Base-by-base conservation (phyloP, 2,797 vertebrate genomes). In the Heterohyrax brucei region DNA sequence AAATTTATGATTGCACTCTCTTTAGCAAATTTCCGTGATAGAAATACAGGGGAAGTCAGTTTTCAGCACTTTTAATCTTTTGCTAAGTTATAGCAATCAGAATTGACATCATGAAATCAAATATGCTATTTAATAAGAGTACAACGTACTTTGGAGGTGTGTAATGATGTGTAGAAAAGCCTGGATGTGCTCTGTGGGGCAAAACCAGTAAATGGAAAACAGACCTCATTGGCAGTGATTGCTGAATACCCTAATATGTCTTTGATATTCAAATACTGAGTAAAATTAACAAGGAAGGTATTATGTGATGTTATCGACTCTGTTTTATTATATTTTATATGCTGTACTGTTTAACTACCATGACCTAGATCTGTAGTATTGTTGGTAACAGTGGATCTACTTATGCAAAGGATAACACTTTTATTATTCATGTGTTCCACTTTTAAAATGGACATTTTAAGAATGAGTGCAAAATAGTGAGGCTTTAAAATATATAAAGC, bases 91-190 rank as follows among this genome's bases (percentile, higher is more conserved):
- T 13, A 48, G 0, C 19, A 44, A 53, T 76, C 61, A 91, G 59
- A 89, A 82, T 13, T 93, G 18, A 7, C 77, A 53, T 82, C 62
- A 95, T 94, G 26, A 87, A 94, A 73, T 95, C 26, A 87, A 96
- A 87, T 86, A 62, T 87, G 6, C 39, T 91, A 91, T 26, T 73
- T 89, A 59, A 44, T 61, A 84, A 70, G 5, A 61, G 24, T 61
- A 8, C 14, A 76, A 0, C 14, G 53, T 61, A 48, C 21, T 39
- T 48, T 83, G n/a, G 12, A 77, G 5, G 3, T 28, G 64, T n/a
- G n/a, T 21, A 94, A 53, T 64, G 13, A 75, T 61, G 56, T 46
- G 1, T 56, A 44, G 33, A 87, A 76, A 86, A 59, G n/a, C 24
- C 26, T 78, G 70, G 2, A 26, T 64, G 0, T 68, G 4, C 18